phyloP scores from a whole-genome alignment of 2,113 vertebrate species.

The Oreotrochilus melanogaster region DNA sequence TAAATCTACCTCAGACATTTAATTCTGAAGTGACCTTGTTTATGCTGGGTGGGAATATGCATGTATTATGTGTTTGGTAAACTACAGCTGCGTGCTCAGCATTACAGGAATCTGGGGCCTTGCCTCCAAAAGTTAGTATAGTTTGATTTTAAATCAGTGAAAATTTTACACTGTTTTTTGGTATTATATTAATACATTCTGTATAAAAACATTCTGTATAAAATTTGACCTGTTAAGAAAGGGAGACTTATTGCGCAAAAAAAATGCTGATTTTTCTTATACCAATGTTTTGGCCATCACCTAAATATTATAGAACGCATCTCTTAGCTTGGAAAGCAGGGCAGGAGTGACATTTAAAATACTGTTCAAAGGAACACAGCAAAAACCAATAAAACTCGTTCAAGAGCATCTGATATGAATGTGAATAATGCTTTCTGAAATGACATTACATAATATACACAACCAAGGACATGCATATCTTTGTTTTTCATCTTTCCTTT shows the following conservation, averaged over 20 bases:
- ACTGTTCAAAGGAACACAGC: neutral
- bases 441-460: neutral
- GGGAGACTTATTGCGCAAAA: neutral
- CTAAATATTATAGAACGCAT: neutral
- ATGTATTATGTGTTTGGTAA: conserved; percentile 29
- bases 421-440: neutral
- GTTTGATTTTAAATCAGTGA: neutral
- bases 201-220: neutral
- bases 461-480: neutral
- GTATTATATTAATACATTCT: neutral
- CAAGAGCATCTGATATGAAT: neutral
- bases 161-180: neutral
- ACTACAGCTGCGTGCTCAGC: neutral
- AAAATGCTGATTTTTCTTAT: neutral
- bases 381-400: neutral
- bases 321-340: neutral
- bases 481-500: neutral
- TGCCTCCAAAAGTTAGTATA: neutral
- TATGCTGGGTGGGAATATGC: neutral
- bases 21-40: conserved; percentile 51
- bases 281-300: neutral
- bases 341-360: neutral
- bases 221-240: neutral
- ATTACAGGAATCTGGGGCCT: neutral
- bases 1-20: conserved; percentile 31